phyloP scores from a whole-genome alignment of 2,113 vertebrate genomes.

The Actenoides hombroni region DNA sequence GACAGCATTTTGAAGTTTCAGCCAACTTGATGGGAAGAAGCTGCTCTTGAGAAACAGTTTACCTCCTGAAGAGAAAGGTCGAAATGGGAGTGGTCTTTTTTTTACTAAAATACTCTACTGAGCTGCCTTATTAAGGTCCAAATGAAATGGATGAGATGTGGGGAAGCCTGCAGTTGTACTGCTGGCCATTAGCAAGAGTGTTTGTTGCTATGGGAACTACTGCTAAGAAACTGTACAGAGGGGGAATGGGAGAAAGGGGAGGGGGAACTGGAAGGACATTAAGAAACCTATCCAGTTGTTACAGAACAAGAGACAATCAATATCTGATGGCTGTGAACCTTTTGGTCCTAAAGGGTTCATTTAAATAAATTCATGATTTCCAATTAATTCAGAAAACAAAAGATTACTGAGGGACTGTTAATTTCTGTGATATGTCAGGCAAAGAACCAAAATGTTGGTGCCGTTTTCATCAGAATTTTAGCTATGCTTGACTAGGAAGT shows the following conservation, averaged over 20 bases:
- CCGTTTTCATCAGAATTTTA: conserved; percentile 85
- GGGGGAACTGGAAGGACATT: conserved; percentile 58
- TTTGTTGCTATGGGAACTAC: conserved; percentile 80
- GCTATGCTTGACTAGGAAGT: conserved; percentile 90
- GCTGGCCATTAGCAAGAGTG: conserved; percentile 70
- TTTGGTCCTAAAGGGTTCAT: conserved; percentile 47
- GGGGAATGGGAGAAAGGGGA: conserved; percentile 50
- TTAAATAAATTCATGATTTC: conserved; percentile 74
- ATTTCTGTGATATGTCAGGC: conserved; percentile 83
- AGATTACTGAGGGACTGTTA: conserved; percentile 77
- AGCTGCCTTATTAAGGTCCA: conserved; percentile 61
- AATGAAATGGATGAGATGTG: conserved; percentile 65
- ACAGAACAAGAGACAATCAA: conserved; percentile 62
- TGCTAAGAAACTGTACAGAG: conserved; percentile 65
- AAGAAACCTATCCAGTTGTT: conserved; percentile 71
- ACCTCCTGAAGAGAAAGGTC: conserved; percentile 51
- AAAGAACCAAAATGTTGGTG: conserved; percentile 81
- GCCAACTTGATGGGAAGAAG: background rate
- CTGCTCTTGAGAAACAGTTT: conserved; percentile 52
- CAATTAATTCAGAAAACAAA: conserved; percentile 81
- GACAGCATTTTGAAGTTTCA: conserved; percentile 46
- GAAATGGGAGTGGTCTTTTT: conserved; percentile 32
- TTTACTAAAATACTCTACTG: conserved; percentile 56
- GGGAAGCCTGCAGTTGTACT: conserved; percentile 71
- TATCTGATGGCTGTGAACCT: conserved; percentile 50